Percentiles rank a stretch among this genome's conserved stretches.
phyloP scores from a whole-genome alignment of 2,113 vertebrate species.

The Lonchura striata region DNA sequence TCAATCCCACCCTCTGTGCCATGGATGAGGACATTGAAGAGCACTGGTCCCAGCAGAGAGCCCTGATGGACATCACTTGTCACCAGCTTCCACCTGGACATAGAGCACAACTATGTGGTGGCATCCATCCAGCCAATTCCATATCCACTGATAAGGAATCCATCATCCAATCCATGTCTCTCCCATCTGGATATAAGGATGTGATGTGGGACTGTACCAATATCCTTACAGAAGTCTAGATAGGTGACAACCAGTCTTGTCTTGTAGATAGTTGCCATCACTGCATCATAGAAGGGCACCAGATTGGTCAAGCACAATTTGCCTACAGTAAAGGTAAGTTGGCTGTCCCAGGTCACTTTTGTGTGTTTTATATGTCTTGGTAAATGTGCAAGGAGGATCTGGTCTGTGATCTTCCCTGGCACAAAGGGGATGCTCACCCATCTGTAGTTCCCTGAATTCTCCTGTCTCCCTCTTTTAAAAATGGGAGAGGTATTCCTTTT shows the following conservation, averaged over 20 bases:
- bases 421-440: not conserved
- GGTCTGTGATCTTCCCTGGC: not conserved
- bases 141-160: not conserved
- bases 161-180: not conserved
- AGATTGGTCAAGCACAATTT: not conserved
- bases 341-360: not conserved
- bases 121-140: not conserved
- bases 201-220: accelerated
- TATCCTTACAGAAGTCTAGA: not conserved
- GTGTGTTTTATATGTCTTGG: not conserved
- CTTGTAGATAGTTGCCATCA: not conserved
- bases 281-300: not conserved
- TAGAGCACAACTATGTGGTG: not conserved
- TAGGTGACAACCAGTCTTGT: not conserved
- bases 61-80: not conserved
- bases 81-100: not conserved
- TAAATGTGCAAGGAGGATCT: not conserved
- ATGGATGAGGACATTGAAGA: not conserved
- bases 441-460: not conserved
- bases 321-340: not conserved
- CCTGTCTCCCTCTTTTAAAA: not conserved
- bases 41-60: not conserved
- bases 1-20: not conserved
- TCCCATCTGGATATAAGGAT: not conserved
- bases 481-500: not conserved